A percentile compares a stretch with the other conserved stretches of the same genome.
These are phyloP conservation scores for Lutraria lutraria DNA, from an alignment of 2,888 invertebrate genomes.

Conservation along the genomic window DNA sequence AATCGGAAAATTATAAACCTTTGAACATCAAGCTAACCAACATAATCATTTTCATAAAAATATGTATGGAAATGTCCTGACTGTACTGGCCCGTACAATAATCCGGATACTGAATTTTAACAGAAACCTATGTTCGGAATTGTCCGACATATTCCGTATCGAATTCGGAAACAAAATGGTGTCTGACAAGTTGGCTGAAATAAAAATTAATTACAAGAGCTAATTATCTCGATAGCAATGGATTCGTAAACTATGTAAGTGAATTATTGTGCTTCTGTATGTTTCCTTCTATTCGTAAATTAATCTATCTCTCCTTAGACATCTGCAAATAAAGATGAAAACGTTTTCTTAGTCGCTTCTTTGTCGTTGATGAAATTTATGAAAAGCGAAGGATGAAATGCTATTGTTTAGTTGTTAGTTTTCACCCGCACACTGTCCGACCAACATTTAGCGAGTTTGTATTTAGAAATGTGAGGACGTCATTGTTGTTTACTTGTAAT, in stretches of 20 bases:
- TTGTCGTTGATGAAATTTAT: slow-evolving; percentile 22
- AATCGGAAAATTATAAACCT: no score
- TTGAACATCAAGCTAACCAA: no score
- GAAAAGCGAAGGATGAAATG: neutral
- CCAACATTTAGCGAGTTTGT: no score
- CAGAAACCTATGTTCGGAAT: neutral
- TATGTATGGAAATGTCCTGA: no score
- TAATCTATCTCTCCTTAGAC: no score
- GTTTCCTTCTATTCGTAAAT: neutral
- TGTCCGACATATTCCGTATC: slow-evolving; percentile 21
- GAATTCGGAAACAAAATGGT: slow-evolving; percentile 62
- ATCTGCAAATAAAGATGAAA: neutral
- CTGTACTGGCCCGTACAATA: neutral
- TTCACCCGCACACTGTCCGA: neutral
- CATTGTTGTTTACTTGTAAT: no score
- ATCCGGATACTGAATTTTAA: slow-evolving; percentile 9
- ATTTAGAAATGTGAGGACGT: no score
- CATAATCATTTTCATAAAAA: no score
- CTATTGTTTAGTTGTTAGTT: neutral
- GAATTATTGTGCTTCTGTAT: neutral
- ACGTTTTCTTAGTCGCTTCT: slow-evolving; percentile 7
- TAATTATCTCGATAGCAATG: slow-evolving; percentile 16
- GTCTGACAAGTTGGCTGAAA: slow-evolving; percentile 58
- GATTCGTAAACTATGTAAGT: neutral
- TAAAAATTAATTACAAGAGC: slow-evolving; percentile 23